Percentiles rank a stretch among this genome's conserved stretches.
These are phyloP conservation scores for Drosophila recens DNA, from an alignment of 2,888 invertebrate species.

Conservation along the genomic window DNA sequence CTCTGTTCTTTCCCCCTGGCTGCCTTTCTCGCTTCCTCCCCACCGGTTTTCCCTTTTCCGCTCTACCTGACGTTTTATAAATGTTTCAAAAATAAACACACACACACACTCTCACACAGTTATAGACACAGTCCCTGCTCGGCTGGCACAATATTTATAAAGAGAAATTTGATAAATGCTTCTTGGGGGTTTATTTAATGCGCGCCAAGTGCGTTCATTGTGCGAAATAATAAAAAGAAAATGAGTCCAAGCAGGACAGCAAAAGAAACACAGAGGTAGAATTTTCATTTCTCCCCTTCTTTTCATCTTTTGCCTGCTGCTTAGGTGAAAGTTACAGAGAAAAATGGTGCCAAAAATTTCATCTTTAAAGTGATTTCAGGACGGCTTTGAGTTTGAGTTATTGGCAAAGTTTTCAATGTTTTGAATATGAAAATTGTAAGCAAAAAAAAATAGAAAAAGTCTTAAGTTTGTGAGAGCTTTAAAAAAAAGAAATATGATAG, in stretches of 20 bases:
- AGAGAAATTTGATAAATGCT: conserved; percentile 79
- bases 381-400: conserved; percentile 62
- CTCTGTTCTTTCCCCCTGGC: conserved; percentile 13
- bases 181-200: conserved; percentile 81
- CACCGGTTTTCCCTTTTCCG: conserved; percentile 34
- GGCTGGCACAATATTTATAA: conserved; percentile 57
- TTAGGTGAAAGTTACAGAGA: conserved; percentile 28
- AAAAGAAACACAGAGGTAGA: conserved; percentile 15
- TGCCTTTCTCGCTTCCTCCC: neutral
- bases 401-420: conserved; percentile 59
- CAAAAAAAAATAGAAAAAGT: neutral
- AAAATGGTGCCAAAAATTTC: conserved; percentile 46
- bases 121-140: conserved; percentile 31
- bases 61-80: conserved; percentile 75
- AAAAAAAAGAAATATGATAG: neutral
- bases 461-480: neutral
- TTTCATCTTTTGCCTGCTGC: conserved; percentile 2
- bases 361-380: conserved; percentile 71
- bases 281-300: conserved; percentile 9
- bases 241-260: conserved; percentile 7
- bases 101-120: conserved; percentile 27
- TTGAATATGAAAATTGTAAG: conserved; percentile 13
- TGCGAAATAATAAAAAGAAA: conserved; percentile 69
- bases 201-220: conserved; percentile 77
- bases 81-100: conserved; percentile 69